A percentile compares a stretch with the other conserved stretches of the same genome.
These are phyloP conservation scores for Cheracebus regulus DNA, from an alignment of 2,797 vertebrate species.

Conservation along the genomic window DNA sequence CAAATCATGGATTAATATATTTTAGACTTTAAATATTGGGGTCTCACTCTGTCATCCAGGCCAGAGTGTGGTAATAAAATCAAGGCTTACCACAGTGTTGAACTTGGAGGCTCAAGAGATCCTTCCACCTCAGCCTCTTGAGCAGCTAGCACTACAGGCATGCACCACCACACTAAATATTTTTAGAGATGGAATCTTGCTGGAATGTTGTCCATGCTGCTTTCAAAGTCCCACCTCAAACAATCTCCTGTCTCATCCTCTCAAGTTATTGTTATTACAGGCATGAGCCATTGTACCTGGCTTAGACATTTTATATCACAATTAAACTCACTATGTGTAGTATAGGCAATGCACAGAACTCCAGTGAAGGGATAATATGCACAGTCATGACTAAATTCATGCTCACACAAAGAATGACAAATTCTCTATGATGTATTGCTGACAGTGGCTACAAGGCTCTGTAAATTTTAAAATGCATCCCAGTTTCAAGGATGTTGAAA, in stretches of 20 bases:
- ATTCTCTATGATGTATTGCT: not conserved
- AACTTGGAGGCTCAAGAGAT: not conserved
- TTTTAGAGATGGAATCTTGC: not conserved
- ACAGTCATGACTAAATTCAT: not conserved
- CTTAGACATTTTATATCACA: not conserved
- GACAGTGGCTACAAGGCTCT: not conserved
- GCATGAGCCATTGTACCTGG: not conserved
- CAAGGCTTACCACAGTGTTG: not conserved
- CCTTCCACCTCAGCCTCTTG: not conserved
- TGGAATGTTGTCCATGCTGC: not conserved
- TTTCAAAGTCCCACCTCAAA: not conserved
- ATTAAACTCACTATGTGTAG: not conserved
- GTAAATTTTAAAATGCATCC: not conserved
- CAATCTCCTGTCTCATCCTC: not conserved
- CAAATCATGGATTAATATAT: not conserved
- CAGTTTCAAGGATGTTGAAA: not conserved
- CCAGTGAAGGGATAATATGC: not conserved
- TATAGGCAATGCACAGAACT: not conserved
- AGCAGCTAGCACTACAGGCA: not conserved
- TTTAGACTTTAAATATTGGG: not conserved
- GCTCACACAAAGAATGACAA: not conserved
- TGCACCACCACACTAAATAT: not conserved
- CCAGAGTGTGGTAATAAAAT: rapidly evolving
- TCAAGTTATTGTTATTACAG: not conserved
- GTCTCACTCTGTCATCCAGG: not conserved